Base-by-base conservation (phyloP, 2,113 vertebrate genomes). In the Sander vitreus region DNA sequence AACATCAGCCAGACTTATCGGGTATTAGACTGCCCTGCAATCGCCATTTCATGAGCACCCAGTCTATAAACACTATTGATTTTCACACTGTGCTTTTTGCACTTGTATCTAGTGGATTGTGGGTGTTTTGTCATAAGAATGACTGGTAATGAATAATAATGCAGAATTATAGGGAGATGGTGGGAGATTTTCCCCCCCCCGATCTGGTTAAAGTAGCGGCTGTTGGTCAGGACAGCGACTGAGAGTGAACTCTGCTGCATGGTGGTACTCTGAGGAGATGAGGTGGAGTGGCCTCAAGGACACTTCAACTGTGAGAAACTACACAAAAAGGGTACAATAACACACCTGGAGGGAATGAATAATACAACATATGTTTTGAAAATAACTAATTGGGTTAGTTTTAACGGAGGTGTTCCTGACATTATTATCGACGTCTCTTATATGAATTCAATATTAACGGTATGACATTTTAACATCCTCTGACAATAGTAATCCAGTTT, bases 51-150 rank as follows among this genome's bases (percentile, higher is more conserved):
- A 93, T 88, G 89, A 91, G 87, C 90, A 85, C 59, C 81, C 64
- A 88, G 83, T 93, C 92, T 90, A 89, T 93, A 94, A 94, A 88
- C 91, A 92, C 85, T 91, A 94, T 94, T 93, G 93, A 94, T 94
- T 94, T 94, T 91, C 88, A 90, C 87, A 86, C 80, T 88, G 71
- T 72, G 84, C 73, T 72, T 88, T 89, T 88, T 84, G 87, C 84
- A 76, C 84, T 84, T 80, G 85, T 78, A 89, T 83, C 90, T 82
- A 84, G 76, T 80, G 76, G 83, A 87, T 73, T 86, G 87, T 75
- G 85, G 78, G 70, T 1, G 53, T 87, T 83, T 76, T 80, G 83
- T 87, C 83, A 81, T 60, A 73, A 79, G 47, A 72, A 81, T 84
- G 74, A 80, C 86, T 83, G 50, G 84, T 88, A 88, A 89, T 92